Percentiles rank a stretch among this genome's conserved stretches.
phyloP scores from a whole-genome alignment of 2,888 invertebrate genomes.

The Caenorhabditis becei region DNA sequence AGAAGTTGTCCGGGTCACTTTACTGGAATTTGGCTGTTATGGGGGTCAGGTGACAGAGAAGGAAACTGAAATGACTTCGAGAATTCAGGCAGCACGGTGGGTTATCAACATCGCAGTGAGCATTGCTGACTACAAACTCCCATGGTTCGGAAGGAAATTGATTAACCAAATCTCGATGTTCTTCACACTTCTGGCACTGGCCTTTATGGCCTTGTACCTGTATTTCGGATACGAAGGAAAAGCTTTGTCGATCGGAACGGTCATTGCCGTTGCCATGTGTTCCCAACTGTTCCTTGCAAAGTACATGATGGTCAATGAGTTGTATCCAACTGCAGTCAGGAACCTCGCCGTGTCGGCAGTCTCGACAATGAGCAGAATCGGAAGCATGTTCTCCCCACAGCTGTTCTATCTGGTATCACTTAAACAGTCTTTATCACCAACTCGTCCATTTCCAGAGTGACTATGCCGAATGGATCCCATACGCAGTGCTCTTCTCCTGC shows the following conservation, averaged over 20 bases:
- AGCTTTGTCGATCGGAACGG: constrained; percentile 58
- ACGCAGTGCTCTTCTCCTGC: constrained; percentile 44
- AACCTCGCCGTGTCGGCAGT: constrained; percentile 73
- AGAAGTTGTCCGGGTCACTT: constrained; percentile 61
- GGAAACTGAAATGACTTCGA: neutral
- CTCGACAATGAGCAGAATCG: constrained; percentile 69
- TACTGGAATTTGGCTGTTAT: constrained; percentile 63
- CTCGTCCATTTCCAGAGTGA: constrained; percentile 43
- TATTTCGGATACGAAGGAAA: constrained; percentile 43
- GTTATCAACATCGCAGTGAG: constrained; percentile 69
- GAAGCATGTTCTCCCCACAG: constrained; percentile 74
- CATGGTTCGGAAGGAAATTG: constrained; percentile 67
- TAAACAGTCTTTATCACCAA: neutral
- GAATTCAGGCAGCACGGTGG: constrained; percentile 62
- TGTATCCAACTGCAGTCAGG: constrained; percentile 76
- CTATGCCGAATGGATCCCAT: constrained; percentile 52
- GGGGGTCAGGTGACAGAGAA: constrained; percentile 45
- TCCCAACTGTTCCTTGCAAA: constrained; percentile 66
- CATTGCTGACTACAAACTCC: constrained; percentile 64
- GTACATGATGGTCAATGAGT: constrained; percentile 64
- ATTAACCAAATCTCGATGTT: constrained; percentile 66
- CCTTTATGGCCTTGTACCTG: constrained; percentile 28
- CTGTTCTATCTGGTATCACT: constrained; percentile 71
- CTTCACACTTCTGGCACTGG: constrained; percentile 46
- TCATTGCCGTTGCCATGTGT: constrained; percentile 68